Evolutionary conservation across 2,113 vertebrate genomes (phyloP), one percentile per base, ranked within the genome.

Genomic region (Puffinus mauretanicus): DNA sequence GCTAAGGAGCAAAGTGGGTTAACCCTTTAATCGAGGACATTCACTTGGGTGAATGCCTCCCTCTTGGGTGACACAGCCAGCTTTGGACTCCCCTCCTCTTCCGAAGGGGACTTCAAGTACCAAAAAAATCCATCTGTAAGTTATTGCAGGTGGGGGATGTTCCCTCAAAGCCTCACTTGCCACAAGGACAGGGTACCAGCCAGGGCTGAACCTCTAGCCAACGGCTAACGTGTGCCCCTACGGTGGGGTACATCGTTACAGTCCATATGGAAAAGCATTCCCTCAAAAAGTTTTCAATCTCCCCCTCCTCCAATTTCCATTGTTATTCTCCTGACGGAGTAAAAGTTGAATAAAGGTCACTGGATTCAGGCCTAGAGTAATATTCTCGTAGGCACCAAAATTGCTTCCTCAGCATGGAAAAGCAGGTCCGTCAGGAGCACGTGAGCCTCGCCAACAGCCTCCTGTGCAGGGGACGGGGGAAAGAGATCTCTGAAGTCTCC

Each of bases 191-290:
- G 26, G 7, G 38, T 58, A 64, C 11, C 55, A 80, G 34, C 36
- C 52, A 73, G 54, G 38, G 30, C 25, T 49, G 73, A 64, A 16
- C 21, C 44, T 54, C 73, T 34, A 80, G 24, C 16, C 47, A 47
- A 51, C 0, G 0, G 29, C 40, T 65, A 44, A 57, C 2, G 0
- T 44, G 27, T 84, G 20, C 8, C 11, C n/a, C 32, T 82, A 0
- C 0, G 3, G 15, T 24, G 42, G 20, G 40, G 16, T 29, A 42
- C n/a, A 27, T 16, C 21, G 4, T 20, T 26, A 12, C 34, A 72
- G 46, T 36, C 25, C 30, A 5, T 54, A 58, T 11, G 10, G 30
- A 30, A 93, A 90, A 82, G 30, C 10, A 52, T 93, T 67, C 60
- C 54, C 13, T 72, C 1, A 0, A 47, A 58, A 78, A 16, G 8